Evolutionary conservation across 1,140 invertebrate genomes (phyloP).

Genomic region (Mylabris phalerata): DNA sequence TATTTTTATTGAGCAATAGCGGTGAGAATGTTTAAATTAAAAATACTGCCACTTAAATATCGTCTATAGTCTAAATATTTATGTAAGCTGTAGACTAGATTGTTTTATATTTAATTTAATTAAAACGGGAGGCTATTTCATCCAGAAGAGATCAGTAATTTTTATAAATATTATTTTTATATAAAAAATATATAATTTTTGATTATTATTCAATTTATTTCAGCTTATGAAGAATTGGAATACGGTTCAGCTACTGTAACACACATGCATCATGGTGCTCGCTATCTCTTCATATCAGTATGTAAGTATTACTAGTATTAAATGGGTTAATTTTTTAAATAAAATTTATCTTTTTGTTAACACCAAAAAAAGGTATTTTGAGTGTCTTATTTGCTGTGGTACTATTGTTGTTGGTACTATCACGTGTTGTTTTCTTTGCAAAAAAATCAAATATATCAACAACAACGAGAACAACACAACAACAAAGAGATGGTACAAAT

Average conservation of each 20-base stretch:
- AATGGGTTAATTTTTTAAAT: not conserved
- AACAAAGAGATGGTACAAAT: constrained; percentile 1
- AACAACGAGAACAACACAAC: constrained; percentile 20
- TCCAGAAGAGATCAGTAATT: too few relatives aligned
- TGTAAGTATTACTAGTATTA: constrained; percentile 26
- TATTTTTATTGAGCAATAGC: too few relatives aligned
- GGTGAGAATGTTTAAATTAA: too few relatives aligned
- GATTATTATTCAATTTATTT: constrained; percentile 4
- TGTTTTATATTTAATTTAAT: too few relatives aligned
- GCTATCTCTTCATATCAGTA: constrained; percentile 38
- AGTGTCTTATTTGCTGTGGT: constrained; percentile 37
- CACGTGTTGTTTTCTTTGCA: constrained; percentile 35
- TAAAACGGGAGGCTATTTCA: too few relatives aligned
- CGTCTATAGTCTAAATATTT: too few relatives aligned
- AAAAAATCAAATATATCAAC: constrained; percentile 18
- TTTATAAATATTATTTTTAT: too few relatives aligned
- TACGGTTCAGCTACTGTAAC: constrained; percentile 23
- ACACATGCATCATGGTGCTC: constrained; percentile 24
- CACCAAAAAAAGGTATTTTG: constrained; percentile 27
- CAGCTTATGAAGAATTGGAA: constrained; percentile 35
- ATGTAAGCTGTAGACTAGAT: too few relatives aligned
- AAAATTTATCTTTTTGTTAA: not conserved
- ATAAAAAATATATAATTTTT: too few relatives aligned
- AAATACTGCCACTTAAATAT: too few relatives aligned
- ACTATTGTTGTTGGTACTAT: constrained; percentile 35